These are phyloP conservation scores for Magallana ariakensis DNA, from an alignment of 1,140 invertebrate species.

Conservation along the genomic window DNA sequence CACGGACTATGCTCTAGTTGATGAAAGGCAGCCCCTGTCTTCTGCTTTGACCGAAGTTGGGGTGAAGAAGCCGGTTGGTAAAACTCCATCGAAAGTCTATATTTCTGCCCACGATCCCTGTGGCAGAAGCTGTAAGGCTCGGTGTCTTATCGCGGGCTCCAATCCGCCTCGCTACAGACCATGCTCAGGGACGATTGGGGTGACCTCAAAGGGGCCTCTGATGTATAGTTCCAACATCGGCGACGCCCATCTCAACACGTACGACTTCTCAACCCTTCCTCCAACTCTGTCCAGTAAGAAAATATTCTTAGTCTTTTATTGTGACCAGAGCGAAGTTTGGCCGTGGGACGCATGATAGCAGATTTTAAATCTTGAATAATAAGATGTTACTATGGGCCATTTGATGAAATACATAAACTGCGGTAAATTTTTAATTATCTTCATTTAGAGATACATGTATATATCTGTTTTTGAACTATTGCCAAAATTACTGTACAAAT, in stretches of 20 bases:
- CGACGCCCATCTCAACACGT: conserved; percentile 45
- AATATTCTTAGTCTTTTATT: conserved; percentile 41
- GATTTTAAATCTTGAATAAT: too few relatives aligned
- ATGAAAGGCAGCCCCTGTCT: conserved; percentile 51
- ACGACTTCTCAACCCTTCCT: conserved; percentile 41
- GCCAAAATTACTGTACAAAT: too few relatives aligned
- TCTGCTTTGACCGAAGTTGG: conserved; percentile 34
- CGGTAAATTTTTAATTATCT: too few relatives aligned
- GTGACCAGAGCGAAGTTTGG: conserved; percentile 29
- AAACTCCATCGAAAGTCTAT: conserved; percentile 41
- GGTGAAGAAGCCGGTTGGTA: conserved; percentile 39
- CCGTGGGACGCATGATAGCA: background rate
- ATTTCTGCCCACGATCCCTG: conserved; percentile 56
- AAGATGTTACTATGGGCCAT: too few relatives aligned
- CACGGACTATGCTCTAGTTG: conserved; percentile 51
- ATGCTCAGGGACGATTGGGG: conserved; percentile 49
- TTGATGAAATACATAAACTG: too few relatives aligned
- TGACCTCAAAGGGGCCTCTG: conserved; percentile 34
- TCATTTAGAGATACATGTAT: too few relatives aligned
- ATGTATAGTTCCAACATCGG: conserved; percentile 53
- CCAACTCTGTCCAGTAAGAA: conserved; percentile 31
- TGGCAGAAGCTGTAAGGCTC: conserved; percentile 54
- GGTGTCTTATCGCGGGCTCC: conserved; percentile 53
- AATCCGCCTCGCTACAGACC: conserved; percentile 47
- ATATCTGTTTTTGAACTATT: too few relatives aligned